phyloP scores from a whole-genome alignment of 1,140 invertebrate species.

The Drosophila ohnishii region DNA sequence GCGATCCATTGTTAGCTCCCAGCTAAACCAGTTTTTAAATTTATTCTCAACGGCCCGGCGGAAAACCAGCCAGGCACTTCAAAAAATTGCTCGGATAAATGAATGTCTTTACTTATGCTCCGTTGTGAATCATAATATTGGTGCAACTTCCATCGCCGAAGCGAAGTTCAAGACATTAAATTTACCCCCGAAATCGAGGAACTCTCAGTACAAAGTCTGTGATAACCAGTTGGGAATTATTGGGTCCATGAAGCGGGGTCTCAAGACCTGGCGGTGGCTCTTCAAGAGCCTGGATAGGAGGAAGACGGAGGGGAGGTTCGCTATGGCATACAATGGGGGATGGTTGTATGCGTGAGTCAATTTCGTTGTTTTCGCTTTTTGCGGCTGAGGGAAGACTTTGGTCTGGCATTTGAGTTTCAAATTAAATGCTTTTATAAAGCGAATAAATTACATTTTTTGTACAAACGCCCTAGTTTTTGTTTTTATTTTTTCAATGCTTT shows the following conservation, averaged over 20 bases:
- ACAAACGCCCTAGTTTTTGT: neutral
- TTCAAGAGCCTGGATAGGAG: neutral
- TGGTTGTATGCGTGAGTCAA: conserved; percentile 1
- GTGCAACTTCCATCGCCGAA: conserved; percentile 10
- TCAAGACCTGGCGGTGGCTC: neutral
- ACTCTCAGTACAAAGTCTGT: neutral
- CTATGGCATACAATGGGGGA: neutral
- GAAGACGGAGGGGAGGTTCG: neutral
- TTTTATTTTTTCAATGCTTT: too few species aligned
- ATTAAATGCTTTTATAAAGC: too few species aligned
- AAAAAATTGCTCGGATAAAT: conserved; percentile 32
- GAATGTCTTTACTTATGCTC: conserved; percentile 1
- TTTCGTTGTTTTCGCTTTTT: neutral
- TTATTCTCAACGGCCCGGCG: conserved; percentile 2
- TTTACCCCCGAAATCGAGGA: neutral
- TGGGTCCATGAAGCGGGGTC: neutral
- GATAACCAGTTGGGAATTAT: conserved; percentile 31
- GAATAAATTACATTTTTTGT: neutral
- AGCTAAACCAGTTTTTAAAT: conserved; percentile 9
- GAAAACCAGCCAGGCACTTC: neutral
- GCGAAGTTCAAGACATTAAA: conserved; percentile 5
- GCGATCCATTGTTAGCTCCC: too few species aligned
- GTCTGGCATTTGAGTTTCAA: neutral
- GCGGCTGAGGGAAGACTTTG: neutral
- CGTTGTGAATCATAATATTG: neutral